These are phyloP conservation scores for Plotosus lineatus DNA, from an alignment of 2,113 vertebrate species.

Conservation along the genomic window DNA sequence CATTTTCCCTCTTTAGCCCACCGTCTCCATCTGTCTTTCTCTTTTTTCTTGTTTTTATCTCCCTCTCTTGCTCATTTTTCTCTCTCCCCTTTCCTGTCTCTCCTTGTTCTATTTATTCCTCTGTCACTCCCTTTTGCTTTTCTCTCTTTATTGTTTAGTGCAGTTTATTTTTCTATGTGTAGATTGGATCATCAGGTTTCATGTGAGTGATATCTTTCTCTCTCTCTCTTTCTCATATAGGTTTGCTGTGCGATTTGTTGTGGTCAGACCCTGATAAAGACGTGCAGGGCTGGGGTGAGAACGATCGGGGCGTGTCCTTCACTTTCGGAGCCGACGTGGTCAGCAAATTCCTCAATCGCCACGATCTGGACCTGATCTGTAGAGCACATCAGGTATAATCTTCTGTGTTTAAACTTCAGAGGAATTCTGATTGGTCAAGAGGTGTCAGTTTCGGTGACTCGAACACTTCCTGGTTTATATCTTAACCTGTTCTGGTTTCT, in stretches of 20 bases:
- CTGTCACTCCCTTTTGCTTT: too few relatives aligned
- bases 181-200: neutral
- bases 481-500: neutral
- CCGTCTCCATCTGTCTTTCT: too few relatives aligned
- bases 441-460: neutral
- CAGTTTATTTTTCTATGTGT: neutral
- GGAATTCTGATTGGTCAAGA: neutral
- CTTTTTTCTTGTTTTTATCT: too few relatives aligned
- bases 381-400: constrained; percentile 92
- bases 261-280: constrained; percentile 99
- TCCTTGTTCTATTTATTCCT: too few relatives aligned
- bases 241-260: constrained; percentile 94
- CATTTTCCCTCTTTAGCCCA: too few relatives aligned
- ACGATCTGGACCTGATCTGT: constrained; percentile 98
- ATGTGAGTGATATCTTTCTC: neutral
- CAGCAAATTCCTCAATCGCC: constrained; percentile 99
- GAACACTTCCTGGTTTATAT: neutral
- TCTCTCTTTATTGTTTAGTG: neutral
- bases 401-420: too few relatives aligned
- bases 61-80: too few relatives aligned
- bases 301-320: constrained; percentile 97
- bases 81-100: too few relatives aligned
- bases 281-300: constrained; percentile 98
- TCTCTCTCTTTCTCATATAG: constrained; percentile 59
- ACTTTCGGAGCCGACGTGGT: constrained; percentile 98